Evolutionary conservation across 2,888 invertebrate genomes (phyloP), one percentile per base, ranked within the genome.

Genomic region (Tipula helvola): DNA sequence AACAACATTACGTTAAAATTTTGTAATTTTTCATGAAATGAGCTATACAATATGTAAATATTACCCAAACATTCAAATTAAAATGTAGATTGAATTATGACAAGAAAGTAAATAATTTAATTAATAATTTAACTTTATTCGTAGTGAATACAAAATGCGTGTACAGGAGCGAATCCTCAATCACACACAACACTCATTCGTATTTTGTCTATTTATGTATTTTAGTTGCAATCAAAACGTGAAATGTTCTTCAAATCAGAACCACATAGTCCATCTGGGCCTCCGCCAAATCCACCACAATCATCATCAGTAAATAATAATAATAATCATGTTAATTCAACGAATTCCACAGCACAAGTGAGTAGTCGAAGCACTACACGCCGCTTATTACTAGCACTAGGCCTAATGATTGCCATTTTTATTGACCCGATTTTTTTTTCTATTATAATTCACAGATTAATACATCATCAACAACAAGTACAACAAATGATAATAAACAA

Each of bases 221-320:
- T 93, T 18, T 93, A 96, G 95, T 93, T 96, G 91, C 96, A 96
- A 92, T 95, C 94, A 91, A 97, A 97, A 93, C 94, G 97, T 89
- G 96, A 97, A 93, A 94, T 96, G 92, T 97, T 97, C 93, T 97
- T 97, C 93, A 96, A 96, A 91, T 94, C 94, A 88, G 94, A 94
- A 89, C 92, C 93, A 83, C 92, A 93, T 90, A 93, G 93, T 89
- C 93, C 92, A 36, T 91, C 92, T 86, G 92, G 92, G 88, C 92
- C 92, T 86, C 91, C 93, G 91, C 90, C 93, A 92, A 92, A 92
- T 89, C 92, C 93, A 88, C 92, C 93, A 90, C 92, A 91, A 91
- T 28, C 86, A 86, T 71, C 71, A 71, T 47, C 47, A 86, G 13
- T 44, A 18, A 85, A 85, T 44, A 86, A 86, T 44, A 71, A 71